A percentile compares a stretch with the other conserved stretches of the same genome.
Conservation (phyloP, 2,888 invertebrate species). For the Leucophenga maculata region DNA sequence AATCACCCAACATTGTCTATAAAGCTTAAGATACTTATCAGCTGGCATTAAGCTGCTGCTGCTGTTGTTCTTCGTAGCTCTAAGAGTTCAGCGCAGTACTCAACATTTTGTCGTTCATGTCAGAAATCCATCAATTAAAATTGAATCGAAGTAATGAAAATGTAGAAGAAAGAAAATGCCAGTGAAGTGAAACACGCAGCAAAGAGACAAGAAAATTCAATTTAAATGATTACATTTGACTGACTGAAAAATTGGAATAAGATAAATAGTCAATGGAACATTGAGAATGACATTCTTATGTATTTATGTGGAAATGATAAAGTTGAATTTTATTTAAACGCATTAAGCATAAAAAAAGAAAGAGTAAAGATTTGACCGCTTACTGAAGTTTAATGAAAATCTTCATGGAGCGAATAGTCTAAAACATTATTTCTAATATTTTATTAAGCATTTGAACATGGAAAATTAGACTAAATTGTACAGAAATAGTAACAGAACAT, state of each 20-base stretch:
- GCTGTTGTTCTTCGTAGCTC: conserved; percentile 10
- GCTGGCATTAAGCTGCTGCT: conserved; percentile 22
- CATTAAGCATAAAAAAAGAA: too few relatives aligned
- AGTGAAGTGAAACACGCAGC: conserved; percentile 18
- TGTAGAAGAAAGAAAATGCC: neutral
- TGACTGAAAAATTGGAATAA: conserved; percentile 13
- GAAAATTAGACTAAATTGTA: too few relatives aligned
- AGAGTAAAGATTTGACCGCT: too few relatives aligned
- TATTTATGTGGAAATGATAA: neutral
- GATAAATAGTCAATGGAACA: conserved; percentile 48
- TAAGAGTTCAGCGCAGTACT: neutral
- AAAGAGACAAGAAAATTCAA: conserved; percentile 60
- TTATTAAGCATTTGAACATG: too few relatives aligned
- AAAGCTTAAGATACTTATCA: conserved; percentile 47
- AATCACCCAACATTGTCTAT: conserved; percentile 25
- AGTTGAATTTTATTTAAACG: too few relatives aligned
- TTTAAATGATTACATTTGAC: conserved; percentile 61
- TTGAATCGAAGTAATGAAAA: neutral
- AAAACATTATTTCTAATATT: too few relatives aligned
- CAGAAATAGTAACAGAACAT: too few relatives aligned
- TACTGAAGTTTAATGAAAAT: too few relatives aligned
- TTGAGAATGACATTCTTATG: neutral
- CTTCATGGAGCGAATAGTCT: too few relatives aligned
- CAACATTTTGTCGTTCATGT: conserved; percentile 8
- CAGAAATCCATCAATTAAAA: conserved; percentile 55